Evolutionary conservation across 1,140 invertebrate species (phyloP), one percentile per base, ranked within the genome.

Genomic region (Drosophila tsacasi): DNA sequence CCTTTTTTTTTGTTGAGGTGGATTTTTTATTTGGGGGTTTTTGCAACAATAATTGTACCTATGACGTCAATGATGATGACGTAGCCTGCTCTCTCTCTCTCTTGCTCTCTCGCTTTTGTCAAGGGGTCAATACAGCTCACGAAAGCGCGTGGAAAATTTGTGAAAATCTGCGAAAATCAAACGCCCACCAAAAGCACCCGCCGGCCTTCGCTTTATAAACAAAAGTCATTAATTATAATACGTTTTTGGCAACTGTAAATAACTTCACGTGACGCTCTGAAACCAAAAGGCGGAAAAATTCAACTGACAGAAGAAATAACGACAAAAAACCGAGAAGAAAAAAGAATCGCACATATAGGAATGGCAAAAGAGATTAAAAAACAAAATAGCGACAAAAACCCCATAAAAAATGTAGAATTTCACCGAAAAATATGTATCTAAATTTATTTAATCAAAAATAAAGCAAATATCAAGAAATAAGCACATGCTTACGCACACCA

Each of bases 41-140:
- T n/a, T n/a, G n/a, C n/a, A n/a, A n/a, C n/a, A n/a, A n/a, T n/a
- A n/a, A n/a, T n/a, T n/a, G n/a, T n/a, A n/a, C 50, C 52, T 66
- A 81, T 87, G 84, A 87, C 84, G 84, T 90, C 84, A 87, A 87
- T 85, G 74, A 81, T 75, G 84, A 90, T 90, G 84, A 87, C 84
- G 84, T 90, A 69, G 84, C 58, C 66, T 44, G 15, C 46, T 25
- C 17, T 13, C 39, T 32, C 40, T 47, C 9, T 37, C 9, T 19
- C 12, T n/a, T 17, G 50, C 57, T n/a, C 32, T 61, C 21, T 37
- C 54, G 27, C 67, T 50, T 35, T 35, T 30, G 61, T 63, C 15
- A 19, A 50, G 44, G 76, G 76, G 71, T 89, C 76, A 86, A 83
- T 80, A 72, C 76, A 77, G 66, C 61, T 57, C 63, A 60, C 52